Evolutionary conservation across 2,888 invertebrate species (phyloP).

Genomic region (Phortica okadai): DNA sequence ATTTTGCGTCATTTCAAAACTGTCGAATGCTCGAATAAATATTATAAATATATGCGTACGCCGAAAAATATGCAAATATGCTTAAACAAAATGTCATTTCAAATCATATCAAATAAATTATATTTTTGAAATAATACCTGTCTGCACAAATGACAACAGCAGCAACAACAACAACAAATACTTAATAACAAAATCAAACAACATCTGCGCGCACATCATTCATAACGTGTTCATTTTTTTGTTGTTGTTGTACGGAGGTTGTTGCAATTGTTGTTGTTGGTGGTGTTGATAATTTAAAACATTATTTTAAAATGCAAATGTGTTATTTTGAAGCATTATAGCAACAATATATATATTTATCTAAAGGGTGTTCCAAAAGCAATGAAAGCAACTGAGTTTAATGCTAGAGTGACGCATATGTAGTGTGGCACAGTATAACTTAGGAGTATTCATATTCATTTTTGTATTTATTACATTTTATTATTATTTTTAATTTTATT

Average conservation of each 20-base stretch:
- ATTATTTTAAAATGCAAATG: not conserved
- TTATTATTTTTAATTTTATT: no score
- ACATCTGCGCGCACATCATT: not conserved
- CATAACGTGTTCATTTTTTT: not conserved
- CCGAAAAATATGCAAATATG: constrained; percentile 56
- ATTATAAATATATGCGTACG: not conserved
- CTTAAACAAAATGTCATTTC: constrained; percentile 60
- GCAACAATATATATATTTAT: not conserved
- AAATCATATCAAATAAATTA: constrained; percentile 50
- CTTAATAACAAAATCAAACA: not conserved
- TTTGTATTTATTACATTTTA: no score
- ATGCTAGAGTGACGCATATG: not conserved
- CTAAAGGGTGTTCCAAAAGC: not conserved
- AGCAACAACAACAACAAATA: not conserved
- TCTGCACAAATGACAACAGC: not conserved
- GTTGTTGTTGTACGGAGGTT: not conserved
- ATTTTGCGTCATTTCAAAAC: no score
- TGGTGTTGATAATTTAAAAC: not conserved
- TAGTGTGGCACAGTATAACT: no score
- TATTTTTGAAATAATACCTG: constrained; percentile 16
- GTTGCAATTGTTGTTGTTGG: constrained; percentile 6
- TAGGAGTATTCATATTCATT: not conserved
- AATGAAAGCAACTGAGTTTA: no score
- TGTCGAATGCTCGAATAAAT: no score
- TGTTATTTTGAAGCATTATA: not conserved